phyloP scores from a whole-genome alignment of 2,888 invertebrate genomes.

The Phaonia tiefii region DNA sequence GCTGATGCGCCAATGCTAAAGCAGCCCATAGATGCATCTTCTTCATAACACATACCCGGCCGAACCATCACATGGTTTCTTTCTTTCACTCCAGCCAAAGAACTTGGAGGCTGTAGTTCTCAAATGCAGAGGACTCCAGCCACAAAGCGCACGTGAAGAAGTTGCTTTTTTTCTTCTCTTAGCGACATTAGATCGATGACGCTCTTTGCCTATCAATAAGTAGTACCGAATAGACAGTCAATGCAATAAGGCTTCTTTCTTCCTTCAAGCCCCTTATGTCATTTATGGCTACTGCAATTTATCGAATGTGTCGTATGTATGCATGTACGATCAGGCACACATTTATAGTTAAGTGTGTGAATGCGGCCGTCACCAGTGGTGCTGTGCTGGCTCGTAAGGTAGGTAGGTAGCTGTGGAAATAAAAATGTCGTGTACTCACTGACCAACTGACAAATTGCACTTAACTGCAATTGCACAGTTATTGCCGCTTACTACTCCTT shows the following conservation, averaged over 20 bases:
- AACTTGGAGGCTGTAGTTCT: neutral
- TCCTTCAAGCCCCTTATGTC: conserved; percentile 56
- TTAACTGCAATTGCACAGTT: conserved; percentile 68
- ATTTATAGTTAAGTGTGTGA: conserved; percentile 45
- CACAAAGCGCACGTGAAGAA: conserved; percentile 52
- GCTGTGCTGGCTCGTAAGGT: neutral
- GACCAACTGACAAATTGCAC: conserved; percentile 70
- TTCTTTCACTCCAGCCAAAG: neutral
- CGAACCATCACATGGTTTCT: neutral
- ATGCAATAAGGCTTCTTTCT: conserved; percentile 41
- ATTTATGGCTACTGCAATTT: conserved; percentile 61
- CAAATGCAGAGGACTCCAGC: conserved; percentile 8
- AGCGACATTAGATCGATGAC: conserved; percentile 64
- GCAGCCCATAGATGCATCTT: conserved; percentile 34
- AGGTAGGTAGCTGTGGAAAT: neutral
- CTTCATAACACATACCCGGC: no score
- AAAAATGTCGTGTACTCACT: conserved; percentile 66
- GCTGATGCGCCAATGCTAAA: conserved; percentile 1
- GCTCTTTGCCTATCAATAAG: conserved; percentile 63
- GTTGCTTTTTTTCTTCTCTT: conserved; percentile 41
- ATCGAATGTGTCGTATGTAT: conserved; percentile 30
- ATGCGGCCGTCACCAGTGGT: conserved; percentile 37
- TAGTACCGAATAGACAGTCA: conserved; percentile 30
- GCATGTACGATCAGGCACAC: neutral
- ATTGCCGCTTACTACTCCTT: conserved; percentile 66